These are phyloP conservation scores for Ambastaia sidthimunki DNA, from an alignment of 2,797 vertebrate genomes.

Conservation along the genomic window DNA sequence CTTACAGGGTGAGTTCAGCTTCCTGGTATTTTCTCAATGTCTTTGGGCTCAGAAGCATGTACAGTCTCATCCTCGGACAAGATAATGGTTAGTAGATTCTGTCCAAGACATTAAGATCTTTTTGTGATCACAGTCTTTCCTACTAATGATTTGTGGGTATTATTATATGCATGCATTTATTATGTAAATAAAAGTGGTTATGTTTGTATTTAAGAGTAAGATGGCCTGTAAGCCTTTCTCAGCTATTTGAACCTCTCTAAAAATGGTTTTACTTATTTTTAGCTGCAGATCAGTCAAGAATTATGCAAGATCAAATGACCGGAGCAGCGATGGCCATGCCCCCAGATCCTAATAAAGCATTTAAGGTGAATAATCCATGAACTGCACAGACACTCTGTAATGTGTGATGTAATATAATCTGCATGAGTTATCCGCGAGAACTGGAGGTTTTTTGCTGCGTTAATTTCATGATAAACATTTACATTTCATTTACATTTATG, in stretches of 20 bases:
- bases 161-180: not conserved
- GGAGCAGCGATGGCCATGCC: slow-evolving; percentile 84
- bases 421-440: too few relatives aligned
- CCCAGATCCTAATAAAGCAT: slow-evolving; percentile 86
- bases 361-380: slow-evolving; percentile 71
- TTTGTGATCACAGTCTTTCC: not conserved
- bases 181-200: not conserved
- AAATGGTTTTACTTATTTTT: not conserved
- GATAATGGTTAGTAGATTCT: slow-evolving; percentile 75
- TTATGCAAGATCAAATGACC: slow-evolving; percentile 87
- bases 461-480: not conserved
- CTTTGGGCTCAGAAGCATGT: slow-evolving; percentile 85
- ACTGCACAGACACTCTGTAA: not conserved
- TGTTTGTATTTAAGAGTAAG: not conserved
- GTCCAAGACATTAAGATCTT: not conserved
- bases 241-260: not conserved
- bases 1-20: slow-evolving; percentile 80
- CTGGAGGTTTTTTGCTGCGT: not conserved
- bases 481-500: not conserved
- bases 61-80: slow-evolving; percentile 81
- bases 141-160: not conserved
- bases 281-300: slow-evolving; percentile 83
- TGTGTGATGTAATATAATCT: not conserved
- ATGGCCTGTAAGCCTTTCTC: not conserved
- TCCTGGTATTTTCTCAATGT: slow-evolving; percentile 90